Percentiles rank a stretch among this genome's conserved stretches.
These are phyloP conservation scores for Petromus typicus DNA, from an alignment of 2,113 vertebrate genomes.

Conservation along the genomic window DNA sequence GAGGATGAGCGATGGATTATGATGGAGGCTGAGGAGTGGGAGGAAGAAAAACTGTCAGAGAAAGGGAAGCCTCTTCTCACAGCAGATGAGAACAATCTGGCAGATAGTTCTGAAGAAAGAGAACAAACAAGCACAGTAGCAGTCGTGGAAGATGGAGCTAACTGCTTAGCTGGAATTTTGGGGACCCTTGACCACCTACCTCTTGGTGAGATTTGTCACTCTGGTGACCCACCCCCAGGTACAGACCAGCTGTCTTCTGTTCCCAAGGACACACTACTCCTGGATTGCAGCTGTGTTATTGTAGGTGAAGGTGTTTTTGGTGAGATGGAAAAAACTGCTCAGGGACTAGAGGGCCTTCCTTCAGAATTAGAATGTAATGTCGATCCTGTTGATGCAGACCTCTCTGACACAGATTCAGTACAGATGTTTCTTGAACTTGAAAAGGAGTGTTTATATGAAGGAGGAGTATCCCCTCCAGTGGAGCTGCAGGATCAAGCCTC, in stretches of 20 bases:
- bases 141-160: background rate
- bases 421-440: constrained; percentile 97
- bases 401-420: constrained; percentile 93
- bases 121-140: constrained; percentile 56
- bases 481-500: constrained; percentile 77
- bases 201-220: constrained; percentile 42
- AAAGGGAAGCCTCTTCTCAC: constrained; percentile 87
- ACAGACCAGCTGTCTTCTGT: constrained; percentile 53
- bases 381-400: constrained; percentile 58
- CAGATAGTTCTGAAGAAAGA: constrained; percentile 85
- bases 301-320: background rate
- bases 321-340: constrained; percentile 61
- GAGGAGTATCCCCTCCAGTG: constrained; percentile 75
- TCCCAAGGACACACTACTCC: constrained; percentile 50
- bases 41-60: constrained; percentile 89
- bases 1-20: constrained; percentile 96
- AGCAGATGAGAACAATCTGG: constrained; percentile 82
- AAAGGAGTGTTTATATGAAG: constrained; percentile 91
- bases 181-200: constrained; percentile 45
- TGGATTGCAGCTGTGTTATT: constrained; percentile 36
- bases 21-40: constrained; percentile 91
- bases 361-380: background rate
- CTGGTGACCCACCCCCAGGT: constrained; percentile 55
- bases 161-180: constrained; percentile 43
- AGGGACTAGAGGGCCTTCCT: constrained; percentile 74